Conservation (phyloP, 2,113 vertebrate species). For the Sturnira hondurensis region DNA sequence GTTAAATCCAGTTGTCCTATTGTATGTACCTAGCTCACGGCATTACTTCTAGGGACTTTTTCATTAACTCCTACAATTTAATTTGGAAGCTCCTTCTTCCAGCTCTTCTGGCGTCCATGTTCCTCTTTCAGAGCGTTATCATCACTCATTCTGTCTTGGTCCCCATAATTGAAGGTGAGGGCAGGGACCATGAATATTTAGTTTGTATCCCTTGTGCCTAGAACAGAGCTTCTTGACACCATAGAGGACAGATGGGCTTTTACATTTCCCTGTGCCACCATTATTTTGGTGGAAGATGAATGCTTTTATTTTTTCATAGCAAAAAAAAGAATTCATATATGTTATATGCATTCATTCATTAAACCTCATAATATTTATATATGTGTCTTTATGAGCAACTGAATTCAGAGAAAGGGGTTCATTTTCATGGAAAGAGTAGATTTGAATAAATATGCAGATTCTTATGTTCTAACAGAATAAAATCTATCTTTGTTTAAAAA, state of each 20-base stretch:
- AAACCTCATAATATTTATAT: not conserved
- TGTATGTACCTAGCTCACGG: accelerated
- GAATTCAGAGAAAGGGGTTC: conserved; percentile 30
- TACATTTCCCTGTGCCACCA: not conserved
- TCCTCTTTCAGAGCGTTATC: not conserved
- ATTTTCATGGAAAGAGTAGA: not conserved
- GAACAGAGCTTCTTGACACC: not conserved
- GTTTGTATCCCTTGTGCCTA: not conserved
- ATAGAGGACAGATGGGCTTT: not conserved
- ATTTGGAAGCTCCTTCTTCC: not conserved
- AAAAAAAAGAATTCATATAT: not conserved
- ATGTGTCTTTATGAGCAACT: not conserved
- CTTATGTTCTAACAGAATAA: not conserved
- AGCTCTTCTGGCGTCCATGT: not conserved
- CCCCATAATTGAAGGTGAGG: not conserved
- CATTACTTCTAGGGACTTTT: not conserved
- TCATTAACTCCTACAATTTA: not conserved
- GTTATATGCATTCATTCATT: conserved; percentile 1
- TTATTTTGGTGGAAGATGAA: conserved; percentile 8
- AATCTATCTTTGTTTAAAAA: conserved; percentile 5
- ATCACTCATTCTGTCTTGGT: not conserved
- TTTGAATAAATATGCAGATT: not conserved
- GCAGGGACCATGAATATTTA: not conserved
- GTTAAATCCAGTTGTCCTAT: not conserved
- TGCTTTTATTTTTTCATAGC: not conserved